These are phyloP conservation scores for Albula glossodonta DNA, from an alignment of 2,113 vertebrate genomes.

Conservation along the genomic window DNA sequence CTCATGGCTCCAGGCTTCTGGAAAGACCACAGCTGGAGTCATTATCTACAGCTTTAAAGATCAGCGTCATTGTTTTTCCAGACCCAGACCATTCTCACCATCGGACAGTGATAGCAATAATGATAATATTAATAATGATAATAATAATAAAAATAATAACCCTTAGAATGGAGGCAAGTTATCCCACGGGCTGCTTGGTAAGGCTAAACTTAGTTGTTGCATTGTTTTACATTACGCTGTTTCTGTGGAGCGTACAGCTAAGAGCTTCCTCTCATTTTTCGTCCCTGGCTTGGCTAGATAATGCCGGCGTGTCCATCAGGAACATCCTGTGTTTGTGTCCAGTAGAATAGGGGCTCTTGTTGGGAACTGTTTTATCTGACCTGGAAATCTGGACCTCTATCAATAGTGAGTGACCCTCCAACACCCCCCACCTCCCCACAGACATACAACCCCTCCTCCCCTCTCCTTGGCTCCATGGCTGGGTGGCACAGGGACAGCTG, in stretches of 20 bases:
- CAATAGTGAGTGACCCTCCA: conserved; percentile 59
- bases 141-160: conserved; percentile 63
- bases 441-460: conserved; percentile 25
- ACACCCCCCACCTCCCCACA: conserved; percentile 8
- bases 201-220: conserved; percentile 85
- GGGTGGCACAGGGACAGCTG: conserved; percentile 39
- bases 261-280: conserved; percentile 87
- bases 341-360: conserved; percentile 83
- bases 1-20: not conserved
- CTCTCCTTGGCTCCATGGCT: conserved; percentile 9
- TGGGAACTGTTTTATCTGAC: conserved; percentile 75
- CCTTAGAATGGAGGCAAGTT: conserved; percentile 65
- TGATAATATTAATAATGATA: conserved; percentile 66
- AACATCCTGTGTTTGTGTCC: conserved; percentile 98
- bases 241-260: conserved; percentile 72
- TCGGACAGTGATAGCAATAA: conserved; percentile 59
- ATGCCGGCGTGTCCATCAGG: conserved; percentile 85
- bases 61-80: conserved; percentile 68
- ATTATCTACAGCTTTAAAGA: conserved; percentile 66
- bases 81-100: conserved; percentile 62
- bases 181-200: conserved; percentile 64
- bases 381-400: conserved; percentile 74
- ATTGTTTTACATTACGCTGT: conserved; percentile 78
- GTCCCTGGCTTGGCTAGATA: conserved; percentile 76
- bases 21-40: not conserved